A percentile compares a stretch with the other conserved stretches of the same genome.
phyloP scores from a whole-genome alignment of 1,140 invertebrate genomes.

The Drosophila carrolli region DNA sequence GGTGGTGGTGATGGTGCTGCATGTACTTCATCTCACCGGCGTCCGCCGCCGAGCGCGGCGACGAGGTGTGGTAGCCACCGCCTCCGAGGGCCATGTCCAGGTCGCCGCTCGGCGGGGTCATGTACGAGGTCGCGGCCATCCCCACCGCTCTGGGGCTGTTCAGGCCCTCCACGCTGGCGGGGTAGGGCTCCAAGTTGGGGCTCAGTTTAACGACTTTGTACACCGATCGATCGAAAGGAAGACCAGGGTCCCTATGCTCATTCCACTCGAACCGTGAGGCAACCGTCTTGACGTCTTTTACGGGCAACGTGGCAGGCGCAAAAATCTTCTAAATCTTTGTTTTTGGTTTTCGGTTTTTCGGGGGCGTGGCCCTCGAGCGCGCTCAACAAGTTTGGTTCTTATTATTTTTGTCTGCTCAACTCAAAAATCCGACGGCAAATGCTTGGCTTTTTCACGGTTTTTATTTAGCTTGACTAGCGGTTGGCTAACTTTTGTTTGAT shows the following conservation, averaged over 20 bases:
- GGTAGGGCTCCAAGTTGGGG: slow-evolving; percentile 85
- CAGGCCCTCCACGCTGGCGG: slow-evolving; percentile 85
- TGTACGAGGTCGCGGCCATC: slow-evolving; percentile 94
- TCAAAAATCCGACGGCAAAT: slow-evolving; percentile 45
- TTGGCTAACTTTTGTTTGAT: slow-evolving; percentile 12
- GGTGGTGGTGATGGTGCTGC: slow-evolving; percentile 92
- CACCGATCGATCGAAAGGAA: slow-evolving; percentile 84
- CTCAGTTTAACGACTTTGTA: slow-evolving; percentile 85
- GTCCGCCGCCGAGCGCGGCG: slow-evolving; percentile 91
- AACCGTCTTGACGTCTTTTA: slow-evolving; percentile 84
- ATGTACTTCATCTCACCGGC: slow-evolving; percentile 97
- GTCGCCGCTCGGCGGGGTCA: slow-evolving; percentile 91
- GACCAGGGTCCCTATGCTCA: slow-evolving; percentile 84
- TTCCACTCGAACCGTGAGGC: slow-evolving; percentile 85
- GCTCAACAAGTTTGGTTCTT: slow-evolving; percentile 49
- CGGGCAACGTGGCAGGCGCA: slow-evolving; percentile 72
- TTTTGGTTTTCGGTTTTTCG: not conserved
- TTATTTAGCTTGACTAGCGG: slow-evolving; percentile 18
- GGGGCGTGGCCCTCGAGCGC: slow-evolving; percentile 27
- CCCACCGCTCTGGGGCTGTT: slow-evolving; percentile 86
- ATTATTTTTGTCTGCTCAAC: not conserved
- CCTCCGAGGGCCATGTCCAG: slow-evolving; percentile 90
- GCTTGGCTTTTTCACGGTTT: not conserved
- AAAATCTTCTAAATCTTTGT: slow-evolving; percentile 44
- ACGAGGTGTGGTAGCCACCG: slow-evolving; percentile 90